Percentiles rank a stretch among this genome's conserved stretches.
Conservation (phyloP, 2,888 invertebrate species). For the Helleia helle region DNA sequence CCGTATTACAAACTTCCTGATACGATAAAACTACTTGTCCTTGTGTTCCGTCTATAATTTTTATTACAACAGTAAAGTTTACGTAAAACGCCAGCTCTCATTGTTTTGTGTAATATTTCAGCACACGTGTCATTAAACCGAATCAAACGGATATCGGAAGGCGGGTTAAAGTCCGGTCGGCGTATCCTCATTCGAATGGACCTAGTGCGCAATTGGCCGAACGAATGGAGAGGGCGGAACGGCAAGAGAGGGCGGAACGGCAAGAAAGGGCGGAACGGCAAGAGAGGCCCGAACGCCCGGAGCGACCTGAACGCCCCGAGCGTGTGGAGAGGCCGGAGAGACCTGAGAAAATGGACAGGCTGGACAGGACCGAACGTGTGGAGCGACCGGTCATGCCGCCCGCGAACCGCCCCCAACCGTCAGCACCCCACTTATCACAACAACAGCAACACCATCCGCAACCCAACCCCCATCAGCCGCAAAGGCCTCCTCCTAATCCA, state of each 20-base stretch:
- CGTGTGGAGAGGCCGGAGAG: slow-evolving; percentile 39
- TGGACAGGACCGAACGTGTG: slow-evolving; percentile 26
- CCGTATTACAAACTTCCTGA: neutral
- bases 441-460: slow-evolving; percentile 43
- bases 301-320: slow-evolving; percentile 37
- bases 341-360: slow-evolving; percentile 33
- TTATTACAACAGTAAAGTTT: neutral
- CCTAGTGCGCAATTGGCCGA: slow-evolving; percentile 39
- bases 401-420: slow-evolving; percentile 32
- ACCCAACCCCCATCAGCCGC: slow-evolving; percentile 56
- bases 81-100: no score
- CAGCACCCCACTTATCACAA: slow-evolving; percentile 20
- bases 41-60: no score
- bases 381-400: slow-evolving; percentile 29
- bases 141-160: slow-evolving; percentile 92
- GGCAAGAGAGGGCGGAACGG: slow-evolving; percentile 39
- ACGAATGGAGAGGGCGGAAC: slow-evolving; percentile 30
- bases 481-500: slow-evolving; percentile 68
- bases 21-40: neutral
- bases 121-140: slow-evolving; percentile 94
- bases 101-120: slow-evolving; percentile 56
- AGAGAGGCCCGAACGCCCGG: slow-evolving; percentile 25
- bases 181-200: slow-evolving; percentile 50
- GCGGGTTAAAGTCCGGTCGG: slow-evolving; percentile 83
- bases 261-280: slow-evolving; percentile 32